phyloP scores from a whole-genome alignment of 2,113 vertebrate species.

The Athene cunicularia region DNA sequence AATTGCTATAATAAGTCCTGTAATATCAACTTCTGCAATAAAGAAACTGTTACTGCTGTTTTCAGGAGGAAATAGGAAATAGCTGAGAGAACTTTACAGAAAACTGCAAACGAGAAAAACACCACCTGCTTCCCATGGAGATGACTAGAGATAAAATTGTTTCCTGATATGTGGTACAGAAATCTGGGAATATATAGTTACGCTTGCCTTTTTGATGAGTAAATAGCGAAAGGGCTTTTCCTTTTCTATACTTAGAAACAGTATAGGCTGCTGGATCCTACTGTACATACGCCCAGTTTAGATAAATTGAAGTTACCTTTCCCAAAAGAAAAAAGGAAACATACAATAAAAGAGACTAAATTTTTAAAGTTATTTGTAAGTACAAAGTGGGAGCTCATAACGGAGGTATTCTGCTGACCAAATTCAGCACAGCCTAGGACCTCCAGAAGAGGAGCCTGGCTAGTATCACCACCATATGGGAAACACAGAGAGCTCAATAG shows the following conservation, averaged over 20 bases:
- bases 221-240: neutral
- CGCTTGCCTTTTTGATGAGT: neutral
- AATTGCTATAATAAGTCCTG: neutral
- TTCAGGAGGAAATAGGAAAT: conserved; percentile 43
- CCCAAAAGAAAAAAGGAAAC: neutral
- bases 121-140: conserved; percentile 41
- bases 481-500: neutral
- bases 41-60: neutral
- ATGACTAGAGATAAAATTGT: neutral
- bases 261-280: neutral
- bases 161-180: conserved; percentile 6
- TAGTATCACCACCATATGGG: neutral
- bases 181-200: neutral
- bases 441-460: neutral
- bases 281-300: neutral
- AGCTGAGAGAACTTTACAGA: neutral
- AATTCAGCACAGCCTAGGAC: neutral
- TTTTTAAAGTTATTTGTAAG: neutral
- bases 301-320: neutral
- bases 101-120: neutral
- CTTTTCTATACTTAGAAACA: neutral
- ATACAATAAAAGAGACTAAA: neutral
- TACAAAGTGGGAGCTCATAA: neutral
- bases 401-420: neutral
- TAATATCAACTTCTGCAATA: neutral